Conservation (phyloP, 2,113 vertebrate species). For the Hydropotes inermis region DNA sequence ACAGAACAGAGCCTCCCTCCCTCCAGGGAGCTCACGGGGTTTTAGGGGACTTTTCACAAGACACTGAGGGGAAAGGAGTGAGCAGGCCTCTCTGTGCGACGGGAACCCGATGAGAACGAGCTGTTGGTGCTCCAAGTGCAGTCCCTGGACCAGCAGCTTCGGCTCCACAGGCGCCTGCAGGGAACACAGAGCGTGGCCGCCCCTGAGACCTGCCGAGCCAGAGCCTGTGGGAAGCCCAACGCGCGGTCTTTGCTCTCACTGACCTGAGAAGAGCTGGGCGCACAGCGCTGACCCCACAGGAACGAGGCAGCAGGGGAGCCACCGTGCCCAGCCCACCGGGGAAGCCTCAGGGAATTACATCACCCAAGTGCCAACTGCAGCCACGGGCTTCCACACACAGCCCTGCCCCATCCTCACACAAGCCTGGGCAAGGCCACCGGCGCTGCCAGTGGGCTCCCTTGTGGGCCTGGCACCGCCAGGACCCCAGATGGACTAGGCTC, state of each 20-base stretch:
- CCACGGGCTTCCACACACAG: too few species aligned
- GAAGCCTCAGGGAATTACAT: background rate
- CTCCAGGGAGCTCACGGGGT: background rate
- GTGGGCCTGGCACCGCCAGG: background rate
- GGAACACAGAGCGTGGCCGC: rapidly evolving
- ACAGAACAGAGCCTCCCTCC: background rate
- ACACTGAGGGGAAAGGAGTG: rapidly evolving
- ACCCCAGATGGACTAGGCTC: too few species aligned
- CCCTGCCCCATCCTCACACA: rapidly evolving
- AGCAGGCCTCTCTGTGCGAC: rapidly evolving
- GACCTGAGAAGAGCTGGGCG: background rate
- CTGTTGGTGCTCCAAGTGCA: background rate
- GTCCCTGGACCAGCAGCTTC: rapidly evolving
- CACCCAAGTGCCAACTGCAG: rapidly evolving
- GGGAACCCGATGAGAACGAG: rapidly evolving
- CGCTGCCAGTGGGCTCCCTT: rapidly evolving
- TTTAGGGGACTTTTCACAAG: background rate
- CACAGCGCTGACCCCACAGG: too few species aligned
- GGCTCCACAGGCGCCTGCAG: rapidly evolving
- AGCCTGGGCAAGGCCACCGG: rapidly evolving
- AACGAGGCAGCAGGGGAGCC: background rate
- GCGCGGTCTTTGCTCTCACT: rapidly evolving
- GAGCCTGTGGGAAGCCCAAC: rapidly evolving
- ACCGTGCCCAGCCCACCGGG: rapidly evolving
- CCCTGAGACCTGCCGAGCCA: background rate